Conservation (phyloP, 2,888 invertebrate species). For the Athetis lepigone region DNA sequence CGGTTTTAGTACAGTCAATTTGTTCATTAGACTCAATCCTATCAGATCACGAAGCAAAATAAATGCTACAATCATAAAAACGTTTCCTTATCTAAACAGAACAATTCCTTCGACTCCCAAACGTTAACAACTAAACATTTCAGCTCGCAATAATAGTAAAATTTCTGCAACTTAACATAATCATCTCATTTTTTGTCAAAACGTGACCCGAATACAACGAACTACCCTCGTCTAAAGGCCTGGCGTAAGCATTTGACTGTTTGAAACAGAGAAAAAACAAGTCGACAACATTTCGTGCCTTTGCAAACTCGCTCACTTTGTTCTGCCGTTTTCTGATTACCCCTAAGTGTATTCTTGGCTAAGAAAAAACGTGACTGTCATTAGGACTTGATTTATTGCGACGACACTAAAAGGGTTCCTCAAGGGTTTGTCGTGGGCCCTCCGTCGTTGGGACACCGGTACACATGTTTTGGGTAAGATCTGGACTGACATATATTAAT, state of each 20-base stretch:
- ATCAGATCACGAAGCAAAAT: background rate
- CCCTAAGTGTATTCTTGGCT: conserved; percentile 57
- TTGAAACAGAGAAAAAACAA: conserved; percentile 53
- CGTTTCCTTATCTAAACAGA: conserved; percentile 6
- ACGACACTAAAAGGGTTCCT: conserved; percentile 68
- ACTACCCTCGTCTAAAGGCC: conserved; percentile 32
- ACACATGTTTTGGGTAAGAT: conserved; percentile 71
- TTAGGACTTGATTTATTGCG: conserved; percentile 71
- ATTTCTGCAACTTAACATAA: conserved; percentile 55
- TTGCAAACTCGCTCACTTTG: conserved; percentile 34
- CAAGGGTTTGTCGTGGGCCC: conserved; percentile 58
- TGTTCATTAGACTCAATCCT: background rate
- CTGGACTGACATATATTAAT: conserved; percentile 74
- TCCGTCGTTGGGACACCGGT: conserved; percentile 54
- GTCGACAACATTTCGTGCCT: conserved; percentile 42
- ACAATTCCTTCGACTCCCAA: conserved; percentile 16
- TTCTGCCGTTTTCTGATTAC: conserved; percentile 59
- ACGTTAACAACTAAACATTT: conserved; percentile 41
- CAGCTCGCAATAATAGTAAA: conserved; percentile 46
- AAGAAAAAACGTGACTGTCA: conserved; percentile 77
- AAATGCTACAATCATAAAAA: conserved; percentile 7
- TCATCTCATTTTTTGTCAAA: conserved; percentile 56
- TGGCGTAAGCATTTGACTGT: conserved; percentile 53
- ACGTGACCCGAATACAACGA: conserved; percentile 50
- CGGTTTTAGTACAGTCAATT: no score